These are phyloP conservation scores for Cephalopholis sonnerati DNA, from an alignment of 2,113 vertebrate species.

Conservation along the genomic window DNA sequence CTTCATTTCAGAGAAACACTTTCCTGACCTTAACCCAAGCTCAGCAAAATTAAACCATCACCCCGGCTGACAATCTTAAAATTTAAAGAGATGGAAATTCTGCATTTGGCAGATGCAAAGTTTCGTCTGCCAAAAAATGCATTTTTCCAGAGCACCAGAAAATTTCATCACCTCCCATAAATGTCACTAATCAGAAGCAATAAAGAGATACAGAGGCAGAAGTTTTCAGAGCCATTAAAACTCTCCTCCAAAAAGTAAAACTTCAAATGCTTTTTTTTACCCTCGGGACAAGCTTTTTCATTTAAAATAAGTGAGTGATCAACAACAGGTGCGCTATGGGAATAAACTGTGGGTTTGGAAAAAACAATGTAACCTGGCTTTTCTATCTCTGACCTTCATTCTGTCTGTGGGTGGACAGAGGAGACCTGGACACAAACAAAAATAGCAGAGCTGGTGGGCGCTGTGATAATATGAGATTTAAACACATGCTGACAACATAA, in stretches of 20 bases:
- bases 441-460: slow-evolving; percentile 45
- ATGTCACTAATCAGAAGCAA: slow-evolving; percentile 26
- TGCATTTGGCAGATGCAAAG: slow-evolving; percentile 34
- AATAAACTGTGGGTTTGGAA: slow-evolving; percentile 28
- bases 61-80: not conserved
- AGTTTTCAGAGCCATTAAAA: not conserved
- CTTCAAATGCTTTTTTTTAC: not conserved
- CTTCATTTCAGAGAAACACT: not conserved
- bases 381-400: slow-evolving; percentile 56
- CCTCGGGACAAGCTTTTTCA: not conserved
- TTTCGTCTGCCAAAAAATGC: slow-evolving; percentile 11
- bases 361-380: slow-evolving; percentile 52
- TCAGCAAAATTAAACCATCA: slow-evolving; percentile 7
- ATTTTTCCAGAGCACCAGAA: slow-evolving; percentile 7
- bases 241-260: not conserved
- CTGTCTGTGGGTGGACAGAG: slow-evolving; percentile 63
- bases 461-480: slow-evolving; percentile 44
- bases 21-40: not conserved
- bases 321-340: slow-evolving; percentile 18
- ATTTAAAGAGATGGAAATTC: slow-evolving; percentile 19
- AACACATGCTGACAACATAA: slow-evolving; percentile 18
- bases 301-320: slow-evolving; percentile 1
- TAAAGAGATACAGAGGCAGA: slow-evolving; percentile 7
- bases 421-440: slow-evolving; percentile 54
- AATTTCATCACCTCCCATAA: slow-evolving; percentile 4